These are phyloP conservation scores for Trypoxylus dichotomus DNA, from an alignment of 1,140 invertebrate species.

Conservation along the genomic window DNA sequence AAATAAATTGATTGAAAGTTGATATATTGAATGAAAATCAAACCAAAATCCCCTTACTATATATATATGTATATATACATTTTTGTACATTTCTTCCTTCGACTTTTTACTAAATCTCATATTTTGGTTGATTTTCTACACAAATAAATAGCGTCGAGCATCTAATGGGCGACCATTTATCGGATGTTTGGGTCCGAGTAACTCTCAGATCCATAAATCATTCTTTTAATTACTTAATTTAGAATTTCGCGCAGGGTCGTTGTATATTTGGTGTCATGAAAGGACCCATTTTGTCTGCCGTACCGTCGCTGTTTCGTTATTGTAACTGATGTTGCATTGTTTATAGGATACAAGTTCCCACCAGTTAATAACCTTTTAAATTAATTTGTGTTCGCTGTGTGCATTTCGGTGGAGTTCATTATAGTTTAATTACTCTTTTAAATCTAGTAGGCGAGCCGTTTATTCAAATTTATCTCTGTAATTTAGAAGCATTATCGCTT, in stretches of 20 bases:
- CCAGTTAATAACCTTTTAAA: conserved; percentile 18
- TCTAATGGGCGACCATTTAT: not conserved
- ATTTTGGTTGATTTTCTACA: not conserved
- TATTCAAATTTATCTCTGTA: conserved; percentile 26
- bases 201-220: conserved; percentile 23
- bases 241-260: conserved; percentile 1
- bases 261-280: not conserved
- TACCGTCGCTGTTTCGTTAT: not conserved
- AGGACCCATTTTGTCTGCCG: not conserved
- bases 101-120: not conserved
- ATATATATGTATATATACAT: too few relatives aligned
- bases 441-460: not conserved
- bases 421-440: conserved; percentile 30
- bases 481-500: conserved; percentile 18
- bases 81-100: not conserved
- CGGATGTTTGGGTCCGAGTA: not conserved
- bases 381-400: conserved; percentile 11
- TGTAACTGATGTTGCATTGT: conserved; percentile 14
- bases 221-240: conserved; percentile 25
- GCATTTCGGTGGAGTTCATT: conserved; percentile 8
- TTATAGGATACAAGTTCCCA: not conserved
- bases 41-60: too few relatives aligned
- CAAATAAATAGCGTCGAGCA: not conserved
- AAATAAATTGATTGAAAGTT: too few relatives aligned
- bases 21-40: too few relatives aligned